phyloP scores from a whole-genome alignment of 2,113 vertebrate genomes.

The Pygoscelis antarcticus region DNA sequence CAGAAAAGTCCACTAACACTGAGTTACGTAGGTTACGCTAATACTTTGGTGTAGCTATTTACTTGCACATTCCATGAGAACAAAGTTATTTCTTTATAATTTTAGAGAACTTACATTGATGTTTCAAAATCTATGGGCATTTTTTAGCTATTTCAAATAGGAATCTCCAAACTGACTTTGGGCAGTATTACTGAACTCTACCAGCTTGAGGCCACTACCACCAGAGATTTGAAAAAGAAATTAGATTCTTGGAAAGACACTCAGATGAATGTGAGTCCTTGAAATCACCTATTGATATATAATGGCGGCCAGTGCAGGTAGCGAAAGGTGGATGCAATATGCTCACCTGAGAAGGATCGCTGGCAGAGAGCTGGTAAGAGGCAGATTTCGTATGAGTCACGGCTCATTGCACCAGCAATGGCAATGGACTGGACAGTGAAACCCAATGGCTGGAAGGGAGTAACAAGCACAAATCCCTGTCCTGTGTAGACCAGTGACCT shows the following conservation, averaged over 20 bases:
- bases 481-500: background rate
- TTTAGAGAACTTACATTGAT: background rate
- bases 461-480: background rate
- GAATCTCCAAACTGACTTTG: background rate
- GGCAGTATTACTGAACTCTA: background rate
- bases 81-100: background rate
- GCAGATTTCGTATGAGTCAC: rapidly evolving
- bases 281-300: background rate
- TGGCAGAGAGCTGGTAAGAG: background rate
- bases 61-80: background rate
- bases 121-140: background rate
- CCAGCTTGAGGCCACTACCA: background rate
- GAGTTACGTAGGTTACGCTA: background rate
- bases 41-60: background rate
- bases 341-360: background rate
- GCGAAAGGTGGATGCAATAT: background rate
- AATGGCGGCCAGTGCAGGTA: background rate
- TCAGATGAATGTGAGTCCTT: background rate
- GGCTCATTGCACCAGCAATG: background rate
- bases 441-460: background rate
- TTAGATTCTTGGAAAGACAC: background rate
- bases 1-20: background rate
- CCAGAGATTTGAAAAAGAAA: background rate
- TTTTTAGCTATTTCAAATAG: background rate
- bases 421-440: background rate